Base-by-base conservation (phyloP, 2,113 vertebrate genomes). In the Gambusia holbrooki region DNA sequence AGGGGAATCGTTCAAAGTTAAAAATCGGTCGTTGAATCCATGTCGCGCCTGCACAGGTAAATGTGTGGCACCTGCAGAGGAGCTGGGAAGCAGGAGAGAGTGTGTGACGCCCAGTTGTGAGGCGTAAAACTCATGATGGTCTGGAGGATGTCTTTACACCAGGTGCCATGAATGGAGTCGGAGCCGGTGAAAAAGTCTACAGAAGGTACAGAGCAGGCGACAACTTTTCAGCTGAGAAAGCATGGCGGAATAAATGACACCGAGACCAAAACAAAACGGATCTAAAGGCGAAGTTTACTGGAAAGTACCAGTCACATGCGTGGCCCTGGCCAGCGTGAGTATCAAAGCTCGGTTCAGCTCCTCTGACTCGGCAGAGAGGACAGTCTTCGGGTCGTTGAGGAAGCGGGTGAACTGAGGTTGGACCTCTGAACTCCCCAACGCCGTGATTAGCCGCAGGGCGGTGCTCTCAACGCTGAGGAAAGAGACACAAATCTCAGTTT, bases 61-160 rank as follows among this genome's bases (percentile, higher is more conserved):
- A 12, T 3, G n/a, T 29, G 28, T 64, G 19, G 28, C 30, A 98
- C 98, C 97, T 99, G 98, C 9, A 99, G 91, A 0, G 98, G 98
- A 63, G 97, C 97, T 62, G 98, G 98, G 89, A 99, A 99, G 91
- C 97, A 98, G 91, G 96, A 97, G 33, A 99, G 94, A 0, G 98
- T 99, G 83, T 99, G 98, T 19, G 97, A 98, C 37, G 98, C 98
- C 98, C 98, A 99, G 88, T 99, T 99, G 85, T 99, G 98, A 68
- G 98, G 98, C 0, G 98, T 99, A 88, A 98, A 99, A 91, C 87
- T 97, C 96, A 99, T 99, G 91, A 99, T 99, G 76, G 98, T 98
- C 92, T 99, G 97, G 72, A 99, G 93, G 87, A 99, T 99, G 88
- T 99, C 98, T 90, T 99, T 99, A 91, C 98, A 99, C 98, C 98